Base-by-base conservation (phyloP, 2,797 vertebrate genomes). In the Anguilla pacifica region DNA sequence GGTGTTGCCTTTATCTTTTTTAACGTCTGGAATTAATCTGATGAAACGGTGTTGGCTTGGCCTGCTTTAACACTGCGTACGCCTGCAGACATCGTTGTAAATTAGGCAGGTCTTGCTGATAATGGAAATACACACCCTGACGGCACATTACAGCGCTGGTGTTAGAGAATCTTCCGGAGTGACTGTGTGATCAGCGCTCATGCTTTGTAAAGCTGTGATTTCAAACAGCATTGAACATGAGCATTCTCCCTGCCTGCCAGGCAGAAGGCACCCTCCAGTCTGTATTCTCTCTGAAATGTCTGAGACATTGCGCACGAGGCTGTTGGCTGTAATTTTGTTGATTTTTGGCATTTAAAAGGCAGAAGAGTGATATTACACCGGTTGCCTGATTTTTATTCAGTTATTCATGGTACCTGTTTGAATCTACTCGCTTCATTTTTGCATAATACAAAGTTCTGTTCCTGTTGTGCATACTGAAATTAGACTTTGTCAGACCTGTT, bases 211-310 rank as follows among this genome's bases (percentile, higher is more conserved):
- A 90, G 90, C 83, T 89, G 59, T 89, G 59, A 74, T 87, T 89
- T 95, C 92, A 94, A 94, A 95, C 93, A 87, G 93, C 94, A 94
- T 95, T 94, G 95, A 94, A 94, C 93, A 94, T 94, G 93, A 95
- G 91, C 59, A 9, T 83, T 88, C 91, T 77, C 90, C 90, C 90
- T 88, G 82, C 88, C 89, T 92, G 7, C 28, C 31, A 67, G 70
- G 5, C 59, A 64, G 85, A 87, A 77, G 91, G 6, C 53, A 10
- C 53, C 7, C 53, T 53, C 53, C 1, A 13, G 53, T 53, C 53
- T 53, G 13, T 53, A 10, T 53, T 53, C 53, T 53, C 53, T 10
- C 9, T 53, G 53, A 53, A 53, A 53, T 53, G 53, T 53, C 9
- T 53, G 13, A 13, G 53, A 13, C 9, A 53, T 53, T 53, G 53